Evolutionary conservation across 2,888 invertebrate genomes (phyloP), one percentile per base, ranked within the genome.

Genomic region (Notocelia uddmanniana): DNA sequence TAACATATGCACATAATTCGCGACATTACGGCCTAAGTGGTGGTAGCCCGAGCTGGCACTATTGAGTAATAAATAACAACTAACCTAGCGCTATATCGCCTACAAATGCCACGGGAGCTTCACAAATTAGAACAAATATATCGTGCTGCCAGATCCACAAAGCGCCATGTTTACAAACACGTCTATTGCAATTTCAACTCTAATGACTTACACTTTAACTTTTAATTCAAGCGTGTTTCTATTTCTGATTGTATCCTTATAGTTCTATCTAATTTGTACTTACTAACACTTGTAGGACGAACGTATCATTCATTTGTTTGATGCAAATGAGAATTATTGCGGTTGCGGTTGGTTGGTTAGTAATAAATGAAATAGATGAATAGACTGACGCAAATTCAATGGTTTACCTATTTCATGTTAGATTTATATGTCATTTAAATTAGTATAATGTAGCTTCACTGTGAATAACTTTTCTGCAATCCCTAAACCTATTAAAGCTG

Each of bases 1-100:
- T 85, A 84, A 78, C 85, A 85, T 85, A 83, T 82, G 81, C 81
- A 82, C 83, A 83, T 85, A 85, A 85, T 85, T 84, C 79, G 76
- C 77, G 74, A 81, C 79, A 83, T 81, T 80, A 82, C 81, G 23
- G 74, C 63, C 79, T 84, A 85, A 85, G 85, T 83, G 81, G 80
- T 76, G 78, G 59, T 59, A 59, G 59, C 58, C 70, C 58, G 60
- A 23, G n/a, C 26, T 63, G 63, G 74, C 69, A 57, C 67, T 83
- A 85, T 84, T 76, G 79, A 78, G 84, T 77, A 79, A 85, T 85
- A 85, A 85, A 85, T 85, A 85, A 85, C 82, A 83, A 81, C 81
- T 83, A 85, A 79, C 80, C 77, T 54, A 63, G 68, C 71, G 69
- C 76, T 79, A 77, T 78, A 81, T 77, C 72, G 77, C 80, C 79